Evolutionary conservation across 2,888 invertebrate species (phyloP).

Genomic region (Aspidiotus destructor): DNA sequence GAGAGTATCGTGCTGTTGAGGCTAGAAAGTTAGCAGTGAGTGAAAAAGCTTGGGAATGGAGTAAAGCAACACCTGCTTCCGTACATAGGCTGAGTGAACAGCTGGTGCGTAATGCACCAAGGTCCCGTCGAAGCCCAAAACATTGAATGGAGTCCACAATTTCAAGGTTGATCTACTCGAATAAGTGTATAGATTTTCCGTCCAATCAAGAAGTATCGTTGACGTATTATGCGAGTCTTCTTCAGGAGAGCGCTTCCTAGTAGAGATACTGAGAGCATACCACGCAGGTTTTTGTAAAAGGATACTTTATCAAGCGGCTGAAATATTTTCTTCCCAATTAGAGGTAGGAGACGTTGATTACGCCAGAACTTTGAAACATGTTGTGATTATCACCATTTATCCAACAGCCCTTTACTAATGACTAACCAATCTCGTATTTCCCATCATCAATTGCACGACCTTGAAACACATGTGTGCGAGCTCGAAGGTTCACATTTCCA

Average conservation of each 20-base stretch:
- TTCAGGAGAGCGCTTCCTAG: slow-evolving; percentile 1
- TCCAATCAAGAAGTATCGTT: slow-evolving; percentile 1
- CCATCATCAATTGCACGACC: not conserved
- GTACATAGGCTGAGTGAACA: no score
- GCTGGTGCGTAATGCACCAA: no score
- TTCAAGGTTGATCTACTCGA: no score
- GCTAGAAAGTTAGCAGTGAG: no score
- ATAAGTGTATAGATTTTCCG: no score
- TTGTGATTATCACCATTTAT: slow-evolving; percentile 1
- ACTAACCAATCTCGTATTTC: not conserved
- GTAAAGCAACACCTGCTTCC: no score
- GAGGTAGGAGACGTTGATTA: slow-evolving; percentile 5
- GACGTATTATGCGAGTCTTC: slow-evolving; percentile 9
- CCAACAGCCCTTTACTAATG: not conserved
- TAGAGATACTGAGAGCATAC: slow-evolving; percentile 7
- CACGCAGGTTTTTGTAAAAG: not conserved
- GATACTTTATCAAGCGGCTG: not conserved
- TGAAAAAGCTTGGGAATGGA: no score
- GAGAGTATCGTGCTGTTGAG: no score
- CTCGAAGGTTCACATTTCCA: not conserved
- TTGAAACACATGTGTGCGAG: slow-evolving; percentile 1
- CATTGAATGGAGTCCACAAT: no score
- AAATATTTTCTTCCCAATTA: slow-evolving; percentile 3
- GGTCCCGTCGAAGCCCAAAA: no score
- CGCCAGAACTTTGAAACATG: slow-evolving; percentile 6